Base-by-base conservation (phyloP, 2,888 invertebrate genomes). In the Alsophila aescularia region DNA sequence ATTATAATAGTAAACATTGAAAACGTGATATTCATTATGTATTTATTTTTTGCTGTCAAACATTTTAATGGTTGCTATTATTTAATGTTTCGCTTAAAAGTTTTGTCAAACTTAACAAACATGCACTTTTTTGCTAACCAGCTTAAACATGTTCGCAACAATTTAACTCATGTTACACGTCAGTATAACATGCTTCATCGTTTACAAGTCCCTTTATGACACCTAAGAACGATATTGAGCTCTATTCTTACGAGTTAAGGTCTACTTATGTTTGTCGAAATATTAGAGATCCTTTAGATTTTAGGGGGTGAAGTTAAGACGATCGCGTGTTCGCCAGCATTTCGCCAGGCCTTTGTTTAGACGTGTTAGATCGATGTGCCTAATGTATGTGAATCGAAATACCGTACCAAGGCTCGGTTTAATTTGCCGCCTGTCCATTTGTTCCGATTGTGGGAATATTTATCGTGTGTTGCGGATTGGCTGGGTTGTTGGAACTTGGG, bases 391-490 rank as follows among this genome's bases (percentile, higher is more conserved):
- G 86, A 81, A 88, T 89, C 87, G 88, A 84, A 89, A 83, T 73
- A 73, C 77, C 64, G 61, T 64, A 79, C 68, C 66, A 67, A 71
- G 70, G 71, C 69, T 73, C 73, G 80, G 85, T 85, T 88, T 89
- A 90, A 90, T 90, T 90, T 85, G 85, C 86, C 83, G 83, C 79
- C 80, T 88, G 90, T 90, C 89, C 89, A 90, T 90, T 90, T 81
- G 85, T 89, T 89, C 85, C 89, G 89, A 90, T 91, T 89, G 81
- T 74, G 67, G 75, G 72, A 77, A 84, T 88, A 89, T 90, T 90
- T 90, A 90, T 90, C 75, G 88, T 76, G 71, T 74, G 66, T 66
- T 63, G 67, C 70, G 77, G 77, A 86, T 87, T 84, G 84, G 78
- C 73, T 77, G 55, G 54, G 52, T 59, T 54, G 55, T 56, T 58